Percentiles rank a stretch among this genome's conserved stretches.
phyloP scores from a whole-genome alignment of 2,113 vertebrate genomes.

The Irena cyanogastra region DNA sequence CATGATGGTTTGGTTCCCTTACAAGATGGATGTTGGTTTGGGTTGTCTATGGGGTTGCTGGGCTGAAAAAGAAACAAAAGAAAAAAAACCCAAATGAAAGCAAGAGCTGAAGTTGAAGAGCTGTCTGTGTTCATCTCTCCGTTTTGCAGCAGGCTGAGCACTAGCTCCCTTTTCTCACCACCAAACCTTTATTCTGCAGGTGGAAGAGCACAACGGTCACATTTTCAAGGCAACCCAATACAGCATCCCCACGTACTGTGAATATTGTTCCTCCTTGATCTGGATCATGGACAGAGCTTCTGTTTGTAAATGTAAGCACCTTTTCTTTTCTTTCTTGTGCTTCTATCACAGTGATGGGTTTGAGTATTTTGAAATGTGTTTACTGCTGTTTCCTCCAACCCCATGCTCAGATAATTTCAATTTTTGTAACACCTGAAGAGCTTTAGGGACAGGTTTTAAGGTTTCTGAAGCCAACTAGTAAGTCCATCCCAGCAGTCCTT shows the following conservation, averaged over 20 bases:
- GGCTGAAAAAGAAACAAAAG: neutral
- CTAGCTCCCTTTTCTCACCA: neutral
- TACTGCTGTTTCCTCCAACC: neutral
- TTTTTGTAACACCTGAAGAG: neutral
- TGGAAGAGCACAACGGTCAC: slow-evolving; percentile 97
- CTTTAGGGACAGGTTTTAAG: neutral
- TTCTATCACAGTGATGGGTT: neutral
- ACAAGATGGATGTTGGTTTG: neutral
- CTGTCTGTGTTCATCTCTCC: neutral
- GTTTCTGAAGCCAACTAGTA: neutral
- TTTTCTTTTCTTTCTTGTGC: neutral
- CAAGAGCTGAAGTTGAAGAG: neutral
- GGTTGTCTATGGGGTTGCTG: neutral
- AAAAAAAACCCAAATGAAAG: neutral
- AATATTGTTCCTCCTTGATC: slow-evolving; percentile 95
- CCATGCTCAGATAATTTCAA: neutral
- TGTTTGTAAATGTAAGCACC: slow-evolving; percentile 92
- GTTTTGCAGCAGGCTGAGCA: neutral
- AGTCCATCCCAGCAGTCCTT: neutral
- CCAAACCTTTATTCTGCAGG: slow-evolving; percentile 70
- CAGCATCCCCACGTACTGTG: slow-evolving; percentile 98
- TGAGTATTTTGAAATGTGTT: neutral
- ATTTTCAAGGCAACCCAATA: slow-evolving; percentile 97
- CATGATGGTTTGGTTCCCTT: accelerated
- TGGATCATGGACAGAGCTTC: slow-evolving; percentile 99